These are phyloP conservation scores for Omphaloscelis lunosa DNA, from an alignment of 2,888 invertebrate species.

Conservation along the genomic window DNA sequence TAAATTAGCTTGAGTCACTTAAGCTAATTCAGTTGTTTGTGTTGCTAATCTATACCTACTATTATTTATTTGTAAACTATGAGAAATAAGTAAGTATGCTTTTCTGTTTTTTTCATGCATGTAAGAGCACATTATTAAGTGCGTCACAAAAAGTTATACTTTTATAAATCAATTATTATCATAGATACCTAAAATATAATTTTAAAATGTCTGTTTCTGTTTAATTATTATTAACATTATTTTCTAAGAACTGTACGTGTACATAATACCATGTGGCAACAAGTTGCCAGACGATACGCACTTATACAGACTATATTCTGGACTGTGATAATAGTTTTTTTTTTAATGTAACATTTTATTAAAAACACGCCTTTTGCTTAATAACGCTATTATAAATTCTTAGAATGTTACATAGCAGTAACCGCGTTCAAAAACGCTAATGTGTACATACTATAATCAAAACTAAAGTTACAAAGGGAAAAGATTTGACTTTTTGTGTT, in stretches of 20 bases:
- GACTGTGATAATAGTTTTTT: neutral
- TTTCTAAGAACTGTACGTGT: neutral
- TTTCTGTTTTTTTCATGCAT: no score
- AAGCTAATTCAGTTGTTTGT: neutral
- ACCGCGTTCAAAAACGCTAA: neutral
- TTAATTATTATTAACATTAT: neutral
- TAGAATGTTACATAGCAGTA: no score
- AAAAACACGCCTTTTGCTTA: neutral
- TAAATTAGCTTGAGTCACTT: no score
- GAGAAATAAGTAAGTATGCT: no score
- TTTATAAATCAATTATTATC: neutral
- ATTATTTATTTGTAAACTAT: neutral
- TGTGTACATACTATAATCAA: neutral
- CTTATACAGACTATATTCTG: constrained; percentile 1
- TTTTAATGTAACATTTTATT: neutral
- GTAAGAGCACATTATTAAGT: neutral
- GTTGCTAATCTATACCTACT: neutral
- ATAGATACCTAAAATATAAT: neutral
- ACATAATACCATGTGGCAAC: neutral
- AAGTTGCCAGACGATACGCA: neutral
- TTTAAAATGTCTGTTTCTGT: neutral
- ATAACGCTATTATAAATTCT: neutral
- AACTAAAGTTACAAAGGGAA: no score
- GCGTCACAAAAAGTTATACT: neutral
- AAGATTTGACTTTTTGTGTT: no score